Evolutionary conservation across 1,140 invertebrate species (phyloP).

Genomic region (Thaumatotibia leucotreta): DNA sequence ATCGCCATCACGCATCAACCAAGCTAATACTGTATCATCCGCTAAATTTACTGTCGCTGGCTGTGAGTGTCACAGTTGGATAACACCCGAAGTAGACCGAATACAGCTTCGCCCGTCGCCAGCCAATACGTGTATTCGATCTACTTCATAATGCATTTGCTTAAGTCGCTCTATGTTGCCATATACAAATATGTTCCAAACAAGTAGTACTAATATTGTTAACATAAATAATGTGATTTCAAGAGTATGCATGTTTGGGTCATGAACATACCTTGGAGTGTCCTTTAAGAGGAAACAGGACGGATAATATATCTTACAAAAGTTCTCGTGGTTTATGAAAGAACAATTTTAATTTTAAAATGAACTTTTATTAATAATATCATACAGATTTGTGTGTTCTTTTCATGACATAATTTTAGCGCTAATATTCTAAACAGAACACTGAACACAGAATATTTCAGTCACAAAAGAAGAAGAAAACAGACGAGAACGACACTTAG

Average conservation of each 20-base stretch:
- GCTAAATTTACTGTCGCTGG: slow-evolving; percentile 80
- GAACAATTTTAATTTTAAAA: too few species aligned
- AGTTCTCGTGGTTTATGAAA: too few species aligned
- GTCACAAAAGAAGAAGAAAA: too few species aligned
- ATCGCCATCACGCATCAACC: slow-evolving; percentile 78
- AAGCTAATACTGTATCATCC: slow-evolving; percentile 74
- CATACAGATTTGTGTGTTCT: too few species aligned
- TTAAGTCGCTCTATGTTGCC: slow-evolving; percentile 48
- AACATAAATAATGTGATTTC: background rate
- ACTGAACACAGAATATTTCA: too few species aligned
- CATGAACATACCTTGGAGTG: too few species aligned
- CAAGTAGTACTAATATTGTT: background rate
- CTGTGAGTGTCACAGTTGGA: slow-evolving; percentile 83
- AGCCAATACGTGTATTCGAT: slow-evolving; percentile 33
- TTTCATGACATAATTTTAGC: too few species aligned
- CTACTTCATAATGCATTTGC: slow-evolving; percentile 48
- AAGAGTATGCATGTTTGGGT: background rate
- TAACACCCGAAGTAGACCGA: slow-evolving; percentile 47
- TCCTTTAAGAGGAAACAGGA: too few species aligned
- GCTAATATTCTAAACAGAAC: too few species aligned
- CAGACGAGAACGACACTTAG: too few species aligned
- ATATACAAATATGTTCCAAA: slow-evolving; percentile 15
- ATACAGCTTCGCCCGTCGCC: slow-evolving; percentile 26
- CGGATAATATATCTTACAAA: too few species aligned
- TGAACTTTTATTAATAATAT: too few species aligned